Percentiles rank a stretch among this genome's conserved stretches.
Evolutionary conservation across 2,113 vertebrate species (phyloP).

Genomic region (Microtus oregoni): DNA sequence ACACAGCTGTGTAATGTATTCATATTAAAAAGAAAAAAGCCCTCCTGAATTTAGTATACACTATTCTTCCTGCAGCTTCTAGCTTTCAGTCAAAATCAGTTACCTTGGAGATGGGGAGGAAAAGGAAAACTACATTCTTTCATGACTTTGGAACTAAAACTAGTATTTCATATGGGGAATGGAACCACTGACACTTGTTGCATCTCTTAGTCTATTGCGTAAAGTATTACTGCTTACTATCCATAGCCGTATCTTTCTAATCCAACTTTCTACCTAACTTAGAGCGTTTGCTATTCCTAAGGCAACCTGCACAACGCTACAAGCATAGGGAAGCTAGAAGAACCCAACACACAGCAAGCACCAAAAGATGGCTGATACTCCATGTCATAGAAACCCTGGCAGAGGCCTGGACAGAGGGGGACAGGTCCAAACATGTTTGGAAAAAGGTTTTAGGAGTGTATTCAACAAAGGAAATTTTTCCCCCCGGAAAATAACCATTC

Average conservation of each 20-base stretch:
- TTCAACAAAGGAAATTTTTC: not conserved
- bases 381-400: not conserved
- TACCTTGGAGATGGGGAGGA: not conserved
- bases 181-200: constrained; percentile 49
- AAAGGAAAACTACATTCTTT: constrained; percentile 53
- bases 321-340: constrained; percentile 2
- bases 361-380: not conserved
- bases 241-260: constrained; percentile 38
- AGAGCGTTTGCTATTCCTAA: not conserved
- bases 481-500: constrained; percentile 50
- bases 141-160: constrained; percentile 35
- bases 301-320: constrained; percentile 22
- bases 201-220: not conserved
- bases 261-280: not conserved
- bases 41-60: constrained; percentile 4
- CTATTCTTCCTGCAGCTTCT: constrained; percentile 46
- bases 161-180: constrained; percentile 65
- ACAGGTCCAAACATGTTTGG: not conserved
- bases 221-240: constrained; percentile 40
- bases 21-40: not conserved
- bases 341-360: not conserved
- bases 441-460: constrained; percentile 41
- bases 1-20: constrained; percentile 8
- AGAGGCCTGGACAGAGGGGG: not conserved
- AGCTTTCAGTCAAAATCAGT: constrained; percentile 47